Conservation (phyloP, 2,113 vertebrate species). For the Cavia porcellus region DNA sequence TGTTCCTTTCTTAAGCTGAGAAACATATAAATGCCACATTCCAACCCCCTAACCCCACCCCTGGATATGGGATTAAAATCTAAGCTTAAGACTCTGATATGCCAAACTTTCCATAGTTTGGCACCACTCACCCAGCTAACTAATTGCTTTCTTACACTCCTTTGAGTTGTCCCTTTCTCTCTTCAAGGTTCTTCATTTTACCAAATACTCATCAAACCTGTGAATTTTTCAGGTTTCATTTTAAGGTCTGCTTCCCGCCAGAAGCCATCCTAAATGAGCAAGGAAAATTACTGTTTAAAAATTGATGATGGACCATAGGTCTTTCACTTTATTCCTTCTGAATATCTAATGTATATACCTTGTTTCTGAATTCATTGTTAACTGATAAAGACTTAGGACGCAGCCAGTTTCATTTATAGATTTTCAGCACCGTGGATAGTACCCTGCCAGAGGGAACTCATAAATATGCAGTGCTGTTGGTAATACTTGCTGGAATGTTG, state of each 20-base stretch:
- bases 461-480: neutral
- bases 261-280: neutral
- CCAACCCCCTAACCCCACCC: neutral
- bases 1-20: neutral
- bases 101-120: neutral
- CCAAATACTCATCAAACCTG: neutral
- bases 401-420: neutral
- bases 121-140: neutral
- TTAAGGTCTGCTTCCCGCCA: conserved; percentile 14
- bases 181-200: neutral
- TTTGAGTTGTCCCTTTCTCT: neutral
- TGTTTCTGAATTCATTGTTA: conserved; percentile 44
- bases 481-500: conserved; percentile 7
- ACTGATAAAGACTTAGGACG: neutral
- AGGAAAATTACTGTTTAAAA: conserved; percentile 1
- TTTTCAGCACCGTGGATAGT: conserved; percentile 56
- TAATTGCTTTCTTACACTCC: neutral
- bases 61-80: neutral
- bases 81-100: neutral
- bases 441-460: neutral
- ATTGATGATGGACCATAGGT: neutral
- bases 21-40: neutral
- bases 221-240: neutral
- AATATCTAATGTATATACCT: neutral
- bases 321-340: neutral